phyloP scores from a whole-genome alignment of 2,797 vertebrate genomes.

The Gymnopithys bicolor region DNA sequence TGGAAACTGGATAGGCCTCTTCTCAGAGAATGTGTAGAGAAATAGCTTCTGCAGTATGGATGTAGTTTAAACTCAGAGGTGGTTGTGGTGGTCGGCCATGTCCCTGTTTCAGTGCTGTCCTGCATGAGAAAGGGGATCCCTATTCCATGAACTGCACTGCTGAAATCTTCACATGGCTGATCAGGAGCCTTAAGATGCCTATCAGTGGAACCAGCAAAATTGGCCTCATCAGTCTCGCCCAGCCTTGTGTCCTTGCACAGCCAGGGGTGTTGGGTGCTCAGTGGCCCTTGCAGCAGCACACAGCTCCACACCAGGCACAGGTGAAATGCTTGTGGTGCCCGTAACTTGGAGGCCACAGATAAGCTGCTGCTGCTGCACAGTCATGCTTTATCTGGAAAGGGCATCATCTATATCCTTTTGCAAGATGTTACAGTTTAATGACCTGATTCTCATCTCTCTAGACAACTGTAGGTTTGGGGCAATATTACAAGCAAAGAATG shows the following conservation, averaged over 20 bases:
- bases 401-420: not conserved
- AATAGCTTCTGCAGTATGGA: fast-evolving
- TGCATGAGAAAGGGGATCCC: not conserved
- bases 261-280: not conserved
- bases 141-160: not conserved
- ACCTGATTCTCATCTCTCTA: not conserved
- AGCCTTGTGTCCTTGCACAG: not conserved
- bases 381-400: not conserved
- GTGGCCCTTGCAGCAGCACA: not conserved
- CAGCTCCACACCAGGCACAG: not conserved
- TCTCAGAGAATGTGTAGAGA: not conserved
- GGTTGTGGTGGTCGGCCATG: not conserved
- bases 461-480: not conserved
- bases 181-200: not conserved
- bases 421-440: not conserved
- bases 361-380: not conserved
- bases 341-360: not conserved
- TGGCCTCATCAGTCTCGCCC: not conserved
- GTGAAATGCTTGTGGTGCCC: not conserved
- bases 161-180: not conserved
- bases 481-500: not conserved
- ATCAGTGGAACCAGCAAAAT: not conserved
- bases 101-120: not conserved
- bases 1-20: not conserved
- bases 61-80: not conserved